phyloP scores from a whole-genome alignment of 2,888 invertebrate species.

The Habroteleia sp. region DNA sequence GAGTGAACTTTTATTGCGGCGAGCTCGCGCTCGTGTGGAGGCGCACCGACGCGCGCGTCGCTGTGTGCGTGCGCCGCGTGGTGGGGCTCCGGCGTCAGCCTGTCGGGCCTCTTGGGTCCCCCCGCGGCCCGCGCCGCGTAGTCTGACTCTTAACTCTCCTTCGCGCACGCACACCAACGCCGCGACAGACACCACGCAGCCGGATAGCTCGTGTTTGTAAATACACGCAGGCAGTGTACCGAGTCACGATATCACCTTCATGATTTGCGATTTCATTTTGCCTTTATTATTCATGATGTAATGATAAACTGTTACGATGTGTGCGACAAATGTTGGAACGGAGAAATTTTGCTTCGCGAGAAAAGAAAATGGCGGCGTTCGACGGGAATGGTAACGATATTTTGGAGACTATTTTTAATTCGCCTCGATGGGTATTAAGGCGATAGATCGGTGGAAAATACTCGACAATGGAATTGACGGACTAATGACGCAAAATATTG shows the following conservation, averaged over 20 bases:
- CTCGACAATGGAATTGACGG: too few species aligned
- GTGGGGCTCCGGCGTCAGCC: slow-evolving; percentile 77
- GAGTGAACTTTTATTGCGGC: too few species aligned
- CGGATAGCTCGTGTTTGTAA: slow-evolving; percentile 30
- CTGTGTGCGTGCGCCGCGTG: slow-evolving; percentile 50
- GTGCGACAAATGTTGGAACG: slow-evolving; percentile 37
- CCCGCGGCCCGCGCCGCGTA: slow-evolving; percentile 54
- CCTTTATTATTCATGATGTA: slow-evolving; percentile 56
- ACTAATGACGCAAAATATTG: too few species aligned
- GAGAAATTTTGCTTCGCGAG: too few species aligned
- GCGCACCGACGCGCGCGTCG: slow-evolving; percentile 10
- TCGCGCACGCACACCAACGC: slow-evolving; percentile 20
- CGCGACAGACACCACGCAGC: slow-evolving; percentile 28
- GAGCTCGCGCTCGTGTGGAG: too few species aligned
- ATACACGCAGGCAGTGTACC: slow-evolving; percentile 14
- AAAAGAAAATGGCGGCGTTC: too few species aligned
- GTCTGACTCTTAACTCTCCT: slow-evolving; percentile 44
- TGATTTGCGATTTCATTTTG: slow-evolving; percentile 50
- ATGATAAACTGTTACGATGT: slow-evolving; percentile 37
- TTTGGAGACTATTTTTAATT: too few species aligned
- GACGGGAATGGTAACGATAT: too few species aligned
- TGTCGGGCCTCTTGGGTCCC: slow-evolving; percentile 75
- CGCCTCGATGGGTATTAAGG: too few species aligned
- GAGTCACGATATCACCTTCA: slow-evolving; percentile 46
- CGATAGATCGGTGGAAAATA: too few species aligned